Evolutionary conservation across 2,888 invertebrate species (phyloP).

Genomic region (Apamea anceps): DNA sequence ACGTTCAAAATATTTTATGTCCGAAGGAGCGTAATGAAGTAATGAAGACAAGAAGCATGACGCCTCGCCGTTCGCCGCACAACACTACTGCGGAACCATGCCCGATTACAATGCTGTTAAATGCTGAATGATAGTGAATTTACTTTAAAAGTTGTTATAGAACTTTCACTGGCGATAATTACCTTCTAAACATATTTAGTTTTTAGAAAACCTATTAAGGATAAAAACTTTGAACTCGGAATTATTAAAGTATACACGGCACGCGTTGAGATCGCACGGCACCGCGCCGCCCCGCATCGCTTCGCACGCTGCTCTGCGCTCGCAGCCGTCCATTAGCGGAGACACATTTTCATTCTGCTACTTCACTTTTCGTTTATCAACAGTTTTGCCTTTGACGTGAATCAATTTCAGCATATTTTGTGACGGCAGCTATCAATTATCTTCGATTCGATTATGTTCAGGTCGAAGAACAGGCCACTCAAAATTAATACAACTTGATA

Average conservation of each 20-base stretch:
- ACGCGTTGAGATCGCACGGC: background rate
- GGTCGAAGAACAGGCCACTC: background rate
- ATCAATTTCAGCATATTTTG: slow-evolving; percentile 7
- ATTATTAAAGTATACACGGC: background rate
- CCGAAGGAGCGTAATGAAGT: background rate
- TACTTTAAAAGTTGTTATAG: background rate
- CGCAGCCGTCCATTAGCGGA: background rate
- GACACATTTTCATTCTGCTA: no score
- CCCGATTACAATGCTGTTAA: background rate
- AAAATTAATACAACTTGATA: background rate
- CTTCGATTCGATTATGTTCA: background rate
- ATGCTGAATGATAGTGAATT: background rate
- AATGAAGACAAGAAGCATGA: background rate
- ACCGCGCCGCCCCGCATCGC: background rate
- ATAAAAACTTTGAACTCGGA: background rate
- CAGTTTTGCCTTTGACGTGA: slow-evolving; percentile 1
- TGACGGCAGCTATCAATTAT: background rate
- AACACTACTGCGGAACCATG: background rate
- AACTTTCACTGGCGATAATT: background rate
- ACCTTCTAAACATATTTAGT: background rate
- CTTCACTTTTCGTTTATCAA: slow-evolving; percentile 1
- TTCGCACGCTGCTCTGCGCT: background rate
- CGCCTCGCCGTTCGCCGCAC: background rate
- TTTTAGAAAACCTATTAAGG: background rate
- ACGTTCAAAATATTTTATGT: background rate